A percentile compares a stretch with the other conserved stretches of the same genome.
These are phyloP conservation scores for Melanotaenia pygmaea DNA, from an alignment of 2,797 vertebrate species.

Conservation along the genomic window DNA sequence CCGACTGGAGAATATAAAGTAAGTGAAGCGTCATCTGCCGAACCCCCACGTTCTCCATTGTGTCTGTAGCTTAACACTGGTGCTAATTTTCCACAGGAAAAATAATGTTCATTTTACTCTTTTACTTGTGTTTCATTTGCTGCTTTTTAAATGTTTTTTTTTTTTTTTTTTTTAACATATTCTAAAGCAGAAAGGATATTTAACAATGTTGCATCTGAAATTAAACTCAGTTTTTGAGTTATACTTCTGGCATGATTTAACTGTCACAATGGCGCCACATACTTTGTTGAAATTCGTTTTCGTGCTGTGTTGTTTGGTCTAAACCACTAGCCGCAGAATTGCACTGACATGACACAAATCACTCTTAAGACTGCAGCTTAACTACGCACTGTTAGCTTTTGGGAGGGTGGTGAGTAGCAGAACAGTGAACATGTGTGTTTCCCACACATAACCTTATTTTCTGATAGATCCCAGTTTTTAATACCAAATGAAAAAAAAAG, in stretches of 20 bases:
- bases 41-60: conserved; percentile 46
- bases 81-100: conserved; percentile 38
- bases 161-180: no score
- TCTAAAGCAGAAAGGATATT: conserved; percentile 31
- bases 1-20: conserved; percentile 99
- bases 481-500: conserved; percentile 36
- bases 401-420: conserved; percentile 41
- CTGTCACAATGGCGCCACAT: conserved; percentile 49
- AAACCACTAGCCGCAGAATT: conserved; percentile 67
- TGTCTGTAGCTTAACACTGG: conserved; percentile 54
- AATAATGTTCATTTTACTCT: conserved; percentile 46
- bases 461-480: conserved; percentile 41
- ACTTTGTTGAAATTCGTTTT: conserved; percentile 42
- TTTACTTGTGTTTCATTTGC: conserved; percentile 16
- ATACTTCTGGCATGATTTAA: conserved; percentile 37
- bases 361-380: conserved; percentile 55
- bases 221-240: conserved; percentile 33
- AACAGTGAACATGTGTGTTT: conserved; percentile 63
- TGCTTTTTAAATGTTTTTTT: background rate
- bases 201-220: conserved; percentile 22
- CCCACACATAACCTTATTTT: conserved; percentile 37
- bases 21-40: conserved; percentile 83
- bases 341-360: conserved; percentile 60
- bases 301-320: conserved; percentile 64
- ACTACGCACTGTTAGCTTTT: conserved; percentile 39